A percentile compares a stretch with the other conserved stretches of the same genome.
phyloP scores from a whole-genome alignment of 2,888 invertebrate species.

The Thysanoteuthis rhombus region DNA sequence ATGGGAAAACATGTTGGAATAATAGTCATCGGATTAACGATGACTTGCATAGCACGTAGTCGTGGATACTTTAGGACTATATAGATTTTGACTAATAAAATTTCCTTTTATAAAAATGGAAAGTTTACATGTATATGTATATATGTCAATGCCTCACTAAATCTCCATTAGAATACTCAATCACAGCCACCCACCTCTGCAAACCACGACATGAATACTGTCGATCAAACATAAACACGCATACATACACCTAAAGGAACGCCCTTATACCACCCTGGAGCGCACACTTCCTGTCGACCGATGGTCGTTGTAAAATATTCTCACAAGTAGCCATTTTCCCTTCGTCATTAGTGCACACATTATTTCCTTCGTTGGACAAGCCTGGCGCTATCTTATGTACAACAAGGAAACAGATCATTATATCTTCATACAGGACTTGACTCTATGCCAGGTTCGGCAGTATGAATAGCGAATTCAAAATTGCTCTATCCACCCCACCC shows the following conservation, averaged over 20 bases:
- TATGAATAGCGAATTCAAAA: background rate
- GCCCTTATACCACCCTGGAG: background rate
- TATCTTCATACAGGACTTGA: background rate
- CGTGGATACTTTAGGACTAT: too few species aligned
- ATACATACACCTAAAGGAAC: background rate
- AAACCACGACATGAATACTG: background rate
- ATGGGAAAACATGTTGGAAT: too few species aligned
- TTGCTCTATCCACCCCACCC: background rate
- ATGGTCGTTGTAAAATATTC: background rate
- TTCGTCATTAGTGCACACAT: background rate
- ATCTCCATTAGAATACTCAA: background rate
- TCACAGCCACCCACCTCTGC: background rate
- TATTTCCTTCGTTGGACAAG: background rate
- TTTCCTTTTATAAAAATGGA: too few species aligned
- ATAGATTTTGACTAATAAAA: too few species aligned
- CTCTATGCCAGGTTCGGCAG: background rate
- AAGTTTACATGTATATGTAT: too few species aligned
- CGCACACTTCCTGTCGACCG: background rate
- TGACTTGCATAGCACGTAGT: too few species aligned
- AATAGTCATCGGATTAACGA: too few species aligned
- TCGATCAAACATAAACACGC: background rate
- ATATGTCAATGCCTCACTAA: too few species aligned
- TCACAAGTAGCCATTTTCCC: slow-evolving; percentile 12
- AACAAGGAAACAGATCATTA: background rate
- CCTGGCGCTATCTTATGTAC: background rate